phyloP scores from a whole-genome alignment of 1,140 invertebrate genomes.

The Zelostemma sp. region DNA sequence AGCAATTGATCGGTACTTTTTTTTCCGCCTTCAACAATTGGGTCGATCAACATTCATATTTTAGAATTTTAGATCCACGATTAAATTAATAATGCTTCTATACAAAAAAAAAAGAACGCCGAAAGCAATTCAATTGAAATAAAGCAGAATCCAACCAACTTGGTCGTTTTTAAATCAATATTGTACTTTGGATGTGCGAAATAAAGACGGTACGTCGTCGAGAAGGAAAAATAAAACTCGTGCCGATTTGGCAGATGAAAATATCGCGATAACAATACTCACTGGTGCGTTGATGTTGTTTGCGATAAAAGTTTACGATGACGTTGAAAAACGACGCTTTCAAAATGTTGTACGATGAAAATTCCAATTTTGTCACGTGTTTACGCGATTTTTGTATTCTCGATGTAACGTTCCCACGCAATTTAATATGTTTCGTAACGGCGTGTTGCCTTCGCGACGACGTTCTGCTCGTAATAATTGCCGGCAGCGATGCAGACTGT shows the following conservation, averaged over 20 bases:
- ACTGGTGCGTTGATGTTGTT: background rate
- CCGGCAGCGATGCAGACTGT: background rate
- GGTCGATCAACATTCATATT: slow-evolving; percentile 10
- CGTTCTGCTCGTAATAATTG: too few species aligned
- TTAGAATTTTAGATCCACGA: slow-evolving; percentile 27
- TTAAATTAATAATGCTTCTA: slow-evolving; percentile 29
- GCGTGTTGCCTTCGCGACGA: too few species aligned
- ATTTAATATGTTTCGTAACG: too few species aligned
- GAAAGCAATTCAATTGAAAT: slow-evolving; percentile 30
- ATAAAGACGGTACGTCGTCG: slow-evolving; percentile 17
- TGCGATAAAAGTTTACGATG: background rate
- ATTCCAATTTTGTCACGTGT: background rate
- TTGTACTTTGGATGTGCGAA: slow-evolving; percentile 16
- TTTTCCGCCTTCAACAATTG: slow-evolving; percentile 20
- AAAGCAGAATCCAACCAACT: slow-evolving; percentile 17
- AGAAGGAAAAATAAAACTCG: slow-evolving; percentile 7
- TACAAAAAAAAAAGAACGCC: slow-evolving; percentile 17
- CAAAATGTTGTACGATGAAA: background rate
- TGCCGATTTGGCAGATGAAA: background rate
- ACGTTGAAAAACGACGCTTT: background rate
- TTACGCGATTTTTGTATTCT: too few species aligned
- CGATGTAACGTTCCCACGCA: background rate
- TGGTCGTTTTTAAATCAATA: slow-evolving; percentile 26
- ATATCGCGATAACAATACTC: too few species aligned
- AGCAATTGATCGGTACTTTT: slow-evolving; percentile 1